Percentiles rank a stretch among this genome's conserved stretches.
These are phyloP conservation scores for Biston stratarius DNA, from an alignment of 2,888 invertebrate species.

Conservation along the genomic window DNA sequence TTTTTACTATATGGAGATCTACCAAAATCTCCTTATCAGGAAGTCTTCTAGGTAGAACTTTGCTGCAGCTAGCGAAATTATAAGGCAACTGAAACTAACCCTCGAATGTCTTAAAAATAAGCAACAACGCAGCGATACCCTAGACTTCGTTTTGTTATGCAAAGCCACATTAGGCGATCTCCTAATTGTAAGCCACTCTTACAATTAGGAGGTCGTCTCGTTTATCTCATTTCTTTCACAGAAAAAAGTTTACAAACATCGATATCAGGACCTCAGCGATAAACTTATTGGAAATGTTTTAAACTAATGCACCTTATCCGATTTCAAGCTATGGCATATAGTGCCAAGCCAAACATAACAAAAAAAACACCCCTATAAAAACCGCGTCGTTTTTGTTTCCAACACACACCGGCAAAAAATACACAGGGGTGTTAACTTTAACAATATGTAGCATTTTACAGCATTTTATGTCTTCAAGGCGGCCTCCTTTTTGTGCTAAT, in stretches of 20 bases:
- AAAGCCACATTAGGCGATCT: too few species aligned
- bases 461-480: conserved; percentile 53
- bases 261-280: not conserved
- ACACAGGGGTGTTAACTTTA: conserved; percentile 72
- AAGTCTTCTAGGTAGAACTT: too few species aligned
- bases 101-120: too few species aligned
- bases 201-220: too few species aligned
- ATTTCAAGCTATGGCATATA: conserved; percentile 41
- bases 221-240: not conserved
- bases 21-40: too few species aligned
- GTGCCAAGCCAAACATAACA: conserved; percentile 80
- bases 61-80: too few species aligned
- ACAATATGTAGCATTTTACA: conserved; percentile 64
- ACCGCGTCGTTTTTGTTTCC: conserved; percentile 73
- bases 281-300: conserved; percentile 31
- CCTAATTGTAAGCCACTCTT: too few species aligned
- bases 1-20: not conserved
- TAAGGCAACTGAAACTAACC: too few species aligned
- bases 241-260: not conserved
- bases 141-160: too few species aligned
- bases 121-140: too few species aligned
- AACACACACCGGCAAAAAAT: conserved; percentile 66
- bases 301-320: conserved; percentile 60
- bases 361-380: conserved; percentile 63
- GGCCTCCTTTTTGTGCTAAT: conserved; percentile 42